A percentile compares a stretch with the other conserved stretches of the same genome.
Conservation (phyloP, 2,113 vertebrate genomes). For the Dendrocopos noguchii region DNA sequence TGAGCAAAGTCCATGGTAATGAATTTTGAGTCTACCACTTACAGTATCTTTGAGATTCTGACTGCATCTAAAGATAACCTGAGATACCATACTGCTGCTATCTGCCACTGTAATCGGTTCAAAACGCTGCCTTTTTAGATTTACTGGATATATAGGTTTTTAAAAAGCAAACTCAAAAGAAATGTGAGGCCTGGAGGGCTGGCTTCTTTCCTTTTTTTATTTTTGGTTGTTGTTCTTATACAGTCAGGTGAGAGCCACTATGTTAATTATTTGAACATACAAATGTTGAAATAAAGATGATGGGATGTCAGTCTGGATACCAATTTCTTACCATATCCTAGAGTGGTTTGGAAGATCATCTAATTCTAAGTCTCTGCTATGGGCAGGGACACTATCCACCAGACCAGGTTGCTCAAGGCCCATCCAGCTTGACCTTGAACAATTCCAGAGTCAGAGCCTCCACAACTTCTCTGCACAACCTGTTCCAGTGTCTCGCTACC, state of each 20-base stretch:
- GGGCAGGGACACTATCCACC: no score
- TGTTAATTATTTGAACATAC: background rate
- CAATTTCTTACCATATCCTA: background rate
- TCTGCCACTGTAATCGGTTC: background rate
- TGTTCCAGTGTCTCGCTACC: no score
- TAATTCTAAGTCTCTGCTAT: no score
- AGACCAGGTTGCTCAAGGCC: no score
- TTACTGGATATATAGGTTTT: background rate
- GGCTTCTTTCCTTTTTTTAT: background rate
- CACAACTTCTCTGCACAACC: no score
- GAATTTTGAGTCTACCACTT: background rate
- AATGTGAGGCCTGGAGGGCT: background rate
- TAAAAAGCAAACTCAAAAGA: background rate
- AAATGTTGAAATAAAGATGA: background rate
- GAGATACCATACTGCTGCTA: background rate
- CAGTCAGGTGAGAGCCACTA: background rate
- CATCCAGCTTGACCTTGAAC: no score
- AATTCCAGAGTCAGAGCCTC: no score
- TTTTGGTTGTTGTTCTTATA: background rate
- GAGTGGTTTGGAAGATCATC: no score
- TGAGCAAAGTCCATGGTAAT: background rate
- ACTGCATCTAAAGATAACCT: background rate
- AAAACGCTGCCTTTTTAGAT: background rate
- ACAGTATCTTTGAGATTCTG: background rate
- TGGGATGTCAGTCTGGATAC: background rate